Base-by-base conservation (phyloP, 2,888 invertebrate genomes). In the Herminia tarsipennalis region DNA sequence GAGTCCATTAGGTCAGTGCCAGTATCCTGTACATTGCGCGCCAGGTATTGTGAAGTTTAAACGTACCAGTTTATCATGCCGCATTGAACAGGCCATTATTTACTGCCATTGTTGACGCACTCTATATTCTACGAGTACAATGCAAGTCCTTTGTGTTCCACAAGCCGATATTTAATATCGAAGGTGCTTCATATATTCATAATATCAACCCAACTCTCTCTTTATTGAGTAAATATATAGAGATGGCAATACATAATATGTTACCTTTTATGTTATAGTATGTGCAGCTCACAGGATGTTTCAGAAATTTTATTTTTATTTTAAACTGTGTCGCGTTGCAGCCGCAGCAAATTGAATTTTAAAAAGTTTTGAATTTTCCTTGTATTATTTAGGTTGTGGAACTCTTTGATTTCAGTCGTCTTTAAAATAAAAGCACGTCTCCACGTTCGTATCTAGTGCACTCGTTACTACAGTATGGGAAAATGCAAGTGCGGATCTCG, bases 61-160 rank as follows among this genome's bases (percentile, higher is more conserved):
- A 65, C 36, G 38, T 43, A 49, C 17, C 20, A 9, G 49, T 56
- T 49, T 60, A 52, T 60, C 56, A 51, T 47, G 48, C 44, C 41
- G 61, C 34, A 44, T 37, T 16, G 43, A 14, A 29, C 36, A 28
- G 18, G 4, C 16, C 41, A 44, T 62, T 66, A 48, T 66, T 52
- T 44, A 44, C 48, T 22, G 45, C 41, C 52, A 58, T 62, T 64
- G 58, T 55, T 29, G 47, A 36, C 28, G 49, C 51, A 32, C 48
- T 38, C 58, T 45, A 56, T 64, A 69, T 53, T 60, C 47, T 41
- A 37, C 53, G 36, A 16, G 17, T 43, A 63, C 59, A 66, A 56
- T 56, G 52, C 39, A 33, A 42, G 32, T 33, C 51, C 66, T 68
- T 66, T 73, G 71, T 71, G 25, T 8, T 60, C 50, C 54, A n/a